Evolutionary conservation across 1,140 invertebrate genomes (phyloP), one percentile per base, ranked within the genome.

Genomic region (Drosophila lacteicornis): DNA sequence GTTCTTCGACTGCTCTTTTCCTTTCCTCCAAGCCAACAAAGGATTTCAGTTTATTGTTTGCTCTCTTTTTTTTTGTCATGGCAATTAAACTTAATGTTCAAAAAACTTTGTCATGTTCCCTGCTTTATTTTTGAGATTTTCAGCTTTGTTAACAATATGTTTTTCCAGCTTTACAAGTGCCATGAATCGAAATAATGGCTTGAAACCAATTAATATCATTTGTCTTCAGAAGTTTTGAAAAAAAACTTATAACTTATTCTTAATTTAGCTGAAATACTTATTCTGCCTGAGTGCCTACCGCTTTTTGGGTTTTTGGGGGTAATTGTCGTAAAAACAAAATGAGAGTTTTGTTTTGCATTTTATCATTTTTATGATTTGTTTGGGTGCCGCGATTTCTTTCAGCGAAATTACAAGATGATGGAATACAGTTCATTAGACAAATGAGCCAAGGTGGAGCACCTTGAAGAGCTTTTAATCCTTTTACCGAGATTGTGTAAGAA

Each of bases 81-180:
- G 65, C 84, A 87, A 87, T 87, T 87, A 84, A 87, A 83, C 67
- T 87, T 83, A 78, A 87, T 87, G 84, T 65, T 47, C 63, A 46
- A 49, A 70, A 66, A 87, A 88, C 59, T 88, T 87, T 75, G 40
- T 61, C 65, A 69, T 73, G 63, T 60, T 71, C 27, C 8, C 62
- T 68, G 47, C 17, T 30, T 69, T 57, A 36, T 27, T 58, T 42
- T 71, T 42, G 51, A 36, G 12, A 13, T 50, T 43, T 19, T 53
- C 7, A 15, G 27, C 66, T 53, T 73, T 73, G 66, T 76, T 68
- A 45, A 45, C 70, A 66, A 70, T 78, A 60, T 61, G 51, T 51
- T 71, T 68, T 79, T 43, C 11, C 12, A 45, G 30, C 46, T 76
- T 66, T 62, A 49, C 43, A 66, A 84, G 56, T 57, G 66, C 53